These are phyloP conservation scores for Zosterops pallidus DNA, from an alignment of 2,113 vertebrate species.

Conservation along the genomic window DNA sequence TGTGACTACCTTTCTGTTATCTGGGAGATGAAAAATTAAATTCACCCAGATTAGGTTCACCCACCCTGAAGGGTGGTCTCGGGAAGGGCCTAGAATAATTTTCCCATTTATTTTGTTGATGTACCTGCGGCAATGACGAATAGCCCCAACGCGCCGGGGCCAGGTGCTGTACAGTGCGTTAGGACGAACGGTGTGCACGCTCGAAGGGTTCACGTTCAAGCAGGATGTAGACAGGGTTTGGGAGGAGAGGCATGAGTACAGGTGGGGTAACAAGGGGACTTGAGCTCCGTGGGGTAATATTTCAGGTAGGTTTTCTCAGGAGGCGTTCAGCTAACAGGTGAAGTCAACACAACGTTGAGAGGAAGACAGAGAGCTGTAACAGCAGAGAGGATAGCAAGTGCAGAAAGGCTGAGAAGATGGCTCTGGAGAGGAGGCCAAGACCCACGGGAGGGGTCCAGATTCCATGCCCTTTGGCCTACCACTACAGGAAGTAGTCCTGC, in stretches of 20 bases:
- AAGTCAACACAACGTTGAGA: not conserved
- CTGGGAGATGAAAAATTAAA: not conserved
- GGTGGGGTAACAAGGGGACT: not conserved
- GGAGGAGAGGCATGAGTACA: not conserved
- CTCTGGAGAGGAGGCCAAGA: not conserved
- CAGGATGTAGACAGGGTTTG: not conserved
- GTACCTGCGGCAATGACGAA: not conserved
- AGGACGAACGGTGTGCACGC: not conserved
- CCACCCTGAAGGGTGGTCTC: not conserved
- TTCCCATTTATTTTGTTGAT: not conserved
- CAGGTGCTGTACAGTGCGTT: not conserved
- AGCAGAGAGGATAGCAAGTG: not conserved
- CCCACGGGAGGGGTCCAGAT: accelerated
- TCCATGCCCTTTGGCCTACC: not conserved
- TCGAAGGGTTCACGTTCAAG: not conserved
- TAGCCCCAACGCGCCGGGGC: not conserved
- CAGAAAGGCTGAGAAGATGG: not conserved
- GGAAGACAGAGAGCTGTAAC: not conserved
- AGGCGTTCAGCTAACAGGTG: not conserved
- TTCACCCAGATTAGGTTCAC: not conserved
- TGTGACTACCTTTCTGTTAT: not conserved
- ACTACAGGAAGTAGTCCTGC: not conserved
- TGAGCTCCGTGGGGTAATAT: not conserved
- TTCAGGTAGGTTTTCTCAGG: not conserved
- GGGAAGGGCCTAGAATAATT: not conserved